A percentile compares a stretch with the other conserved stretches of the same genome.
These are phyloP conservation scores for Semnornis frantzii DNA, from an alignment of 2,113 vertebrate genomes.

Conservation along the genomic window DNA sequence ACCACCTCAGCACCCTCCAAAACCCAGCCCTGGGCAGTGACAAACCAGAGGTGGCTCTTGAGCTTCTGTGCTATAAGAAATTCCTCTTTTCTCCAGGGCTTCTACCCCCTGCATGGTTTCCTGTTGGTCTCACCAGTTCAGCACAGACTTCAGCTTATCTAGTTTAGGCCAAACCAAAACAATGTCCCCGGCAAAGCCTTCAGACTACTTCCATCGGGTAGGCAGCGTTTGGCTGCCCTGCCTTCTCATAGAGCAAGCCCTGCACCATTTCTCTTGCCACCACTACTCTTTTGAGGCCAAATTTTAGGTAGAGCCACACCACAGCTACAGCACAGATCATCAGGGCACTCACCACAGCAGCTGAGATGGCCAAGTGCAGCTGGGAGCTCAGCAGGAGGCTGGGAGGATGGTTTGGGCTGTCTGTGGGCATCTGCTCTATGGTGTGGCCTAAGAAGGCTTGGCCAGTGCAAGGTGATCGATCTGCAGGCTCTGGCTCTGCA, in stretches of 20 bases:
- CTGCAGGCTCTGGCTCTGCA: neutral
- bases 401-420: neutral
- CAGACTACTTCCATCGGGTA: constrained; percentile 36
- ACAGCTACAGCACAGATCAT: neutral
- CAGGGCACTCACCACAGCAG: neutral
- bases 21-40: neutral
- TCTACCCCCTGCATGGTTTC: neutral
- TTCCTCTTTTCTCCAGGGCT: neutral
- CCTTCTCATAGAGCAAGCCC: constrained; percentile 26
- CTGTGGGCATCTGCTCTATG: neutral
- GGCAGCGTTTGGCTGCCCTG: neutral
- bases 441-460: neutral
- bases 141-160: neutral
- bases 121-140: neutral
- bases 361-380: neutral
- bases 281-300: neutral
- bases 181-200: neutral
- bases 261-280: neutral
- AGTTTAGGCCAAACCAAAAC: no score
- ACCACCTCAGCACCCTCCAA: neutral
- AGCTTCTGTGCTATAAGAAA: neutral
- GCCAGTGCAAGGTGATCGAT: rapidly evolving
- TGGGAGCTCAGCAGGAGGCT: neutral
- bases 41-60: neutral
- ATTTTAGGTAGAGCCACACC: neutral